These are phyloP conservation scores for Patiria pectinifera DNA, from an alignment of 53 echinoderm and acorn worm genomes.

Conservation along the genomic window DNA sequence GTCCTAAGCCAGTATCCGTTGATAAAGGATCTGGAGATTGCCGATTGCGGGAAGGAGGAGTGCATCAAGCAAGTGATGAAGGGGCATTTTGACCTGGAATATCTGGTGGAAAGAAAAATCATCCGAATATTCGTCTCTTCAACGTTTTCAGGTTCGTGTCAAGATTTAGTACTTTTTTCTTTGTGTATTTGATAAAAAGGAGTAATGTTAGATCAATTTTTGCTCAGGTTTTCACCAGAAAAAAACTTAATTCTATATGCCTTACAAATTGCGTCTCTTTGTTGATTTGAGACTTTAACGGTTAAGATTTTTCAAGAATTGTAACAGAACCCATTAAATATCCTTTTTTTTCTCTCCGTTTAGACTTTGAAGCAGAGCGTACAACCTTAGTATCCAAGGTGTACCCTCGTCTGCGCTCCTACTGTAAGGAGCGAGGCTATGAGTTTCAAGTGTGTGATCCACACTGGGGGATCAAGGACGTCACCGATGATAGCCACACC, in stretches of 20 bases:
- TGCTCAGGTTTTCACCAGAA: not conserved
- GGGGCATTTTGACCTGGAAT: conserved; percentile 68
- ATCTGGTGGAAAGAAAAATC: conserved; percentile 69
- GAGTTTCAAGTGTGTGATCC: conserved; percentile 91
- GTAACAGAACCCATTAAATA: too few relatives aligned
- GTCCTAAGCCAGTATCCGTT: conserved; percentile 30
- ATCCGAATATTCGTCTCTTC: conserved; percentile 85
- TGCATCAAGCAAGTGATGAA: conserved; percentile 53
- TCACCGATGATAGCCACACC: conserved; percentile 70
- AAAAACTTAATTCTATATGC: too few relatives aligned
- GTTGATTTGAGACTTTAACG: too few relatives aligned
- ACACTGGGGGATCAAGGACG: conserved; percentile 91
- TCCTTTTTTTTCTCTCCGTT: not conserved
- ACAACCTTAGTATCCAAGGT: conserved; percentile 78
- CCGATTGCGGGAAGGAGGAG: conserved; percentile 1
- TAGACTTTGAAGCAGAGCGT: conserved; percentile 87
- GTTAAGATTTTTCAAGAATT: too few relatives aligned
- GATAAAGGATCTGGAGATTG: not conserved
- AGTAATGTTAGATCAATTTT: not conserved
- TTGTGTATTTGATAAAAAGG: too few relatives aligned
- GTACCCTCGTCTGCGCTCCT: conserved; percentile 71
- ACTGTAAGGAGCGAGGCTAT: conserved; percentile 84
- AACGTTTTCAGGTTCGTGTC: conserved; percentile 75
- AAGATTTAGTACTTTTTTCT: not conserved
- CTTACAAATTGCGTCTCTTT: too few relatives aligned